Conservation (phyloP, 2,797 vertebrate genomes). For the Trichosurus vulpecula region DNA sequence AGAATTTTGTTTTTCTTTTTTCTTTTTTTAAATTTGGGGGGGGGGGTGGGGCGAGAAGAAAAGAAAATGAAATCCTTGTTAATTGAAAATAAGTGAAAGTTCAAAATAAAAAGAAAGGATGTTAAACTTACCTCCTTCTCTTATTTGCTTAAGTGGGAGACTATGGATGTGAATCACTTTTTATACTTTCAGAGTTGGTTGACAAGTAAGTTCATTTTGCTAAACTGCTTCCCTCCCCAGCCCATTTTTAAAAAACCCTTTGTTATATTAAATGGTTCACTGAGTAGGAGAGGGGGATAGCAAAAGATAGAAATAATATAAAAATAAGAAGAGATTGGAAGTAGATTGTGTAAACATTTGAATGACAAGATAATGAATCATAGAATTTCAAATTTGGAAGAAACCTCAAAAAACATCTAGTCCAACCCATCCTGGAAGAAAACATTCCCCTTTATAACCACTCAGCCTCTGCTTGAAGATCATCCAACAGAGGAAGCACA, state of each 20-base stretch:
- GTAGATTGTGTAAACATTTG: not conserved
- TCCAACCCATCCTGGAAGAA: not conserved
- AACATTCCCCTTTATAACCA: not conserved
- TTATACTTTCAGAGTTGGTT: not conserved
- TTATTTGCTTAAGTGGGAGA: not conserved
- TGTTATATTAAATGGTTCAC: not conserved
- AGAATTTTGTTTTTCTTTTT: not conserved
- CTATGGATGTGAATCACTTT: not conserved
- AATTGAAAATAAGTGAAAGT: not conserved
- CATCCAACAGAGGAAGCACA: not conserved
- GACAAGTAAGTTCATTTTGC: not conserved
- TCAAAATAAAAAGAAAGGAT: not conserved
- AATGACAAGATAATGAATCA: not conserved
- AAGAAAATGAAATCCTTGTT: not conserved
- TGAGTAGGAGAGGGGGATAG: not conserved
- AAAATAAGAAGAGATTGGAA: not conserved
- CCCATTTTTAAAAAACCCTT: not conserved
- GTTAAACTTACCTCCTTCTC: not conserved
- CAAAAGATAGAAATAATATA: not conserved
- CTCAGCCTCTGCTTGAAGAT: not conserved
- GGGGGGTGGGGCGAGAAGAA: not conserved
- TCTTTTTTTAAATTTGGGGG: not conserved
- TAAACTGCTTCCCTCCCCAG: not conserved
- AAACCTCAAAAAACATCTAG: not conserved
- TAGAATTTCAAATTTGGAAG: not conserved